A percentile compares a stretch with the other conserved stretches of the same genome.
phyloP scores from a whole-genome alignment of 2,797 vertebrate genomes.

The Odontamblyopus lacepedii region DNA sequence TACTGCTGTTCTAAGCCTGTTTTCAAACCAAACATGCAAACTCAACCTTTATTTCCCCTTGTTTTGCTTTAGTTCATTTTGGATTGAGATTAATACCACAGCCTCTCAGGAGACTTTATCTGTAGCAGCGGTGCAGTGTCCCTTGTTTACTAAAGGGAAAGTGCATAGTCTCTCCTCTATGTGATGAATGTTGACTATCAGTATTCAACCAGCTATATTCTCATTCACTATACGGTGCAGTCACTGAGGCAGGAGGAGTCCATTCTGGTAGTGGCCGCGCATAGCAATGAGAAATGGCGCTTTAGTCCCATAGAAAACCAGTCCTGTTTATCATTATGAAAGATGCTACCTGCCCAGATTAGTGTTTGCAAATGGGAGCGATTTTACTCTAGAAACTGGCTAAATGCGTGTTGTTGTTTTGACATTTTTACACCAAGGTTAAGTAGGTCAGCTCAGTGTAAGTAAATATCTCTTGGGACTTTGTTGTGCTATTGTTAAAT shows the following conservation, averaged over 20 bases:
- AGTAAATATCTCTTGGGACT: conserved; percentile 20
- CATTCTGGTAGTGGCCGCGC: conserved; percentile 58
- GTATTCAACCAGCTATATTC: conserved; percentile 21
- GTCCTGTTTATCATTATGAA: conserved; percentile 70
- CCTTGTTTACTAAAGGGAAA: conserved; percentile 42
- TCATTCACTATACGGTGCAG: conserved; percentile 34
- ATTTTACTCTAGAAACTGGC: conserved; percentile 50
- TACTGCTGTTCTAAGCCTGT: neutral
- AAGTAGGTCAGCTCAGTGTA: conserved; percentile 22
- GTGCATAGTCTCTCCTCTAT: conserved; percentile 29
- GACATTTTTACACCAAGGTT: conserved; percentile 14
- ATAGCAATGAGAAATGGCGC: conserved; percentile 69
- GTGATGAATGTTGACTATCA: conserved; percentile 58
- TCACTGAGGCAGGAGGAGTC: conserved; percentile 48
- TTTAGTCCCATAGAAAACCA: conserved; percentile 52
- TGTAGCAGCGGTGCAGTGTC: conserved; percentile 50
- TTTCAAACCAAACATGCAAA: conserved; percentile 24
- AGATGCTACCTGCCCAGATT: conserved; percentile 4
- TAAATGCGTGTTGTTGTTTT: neutral
- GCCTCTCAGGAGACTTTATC: conserved; percentile 54
- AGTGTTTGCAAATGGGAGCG: neutral
- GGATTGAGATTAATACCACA: conserved; percentile 49
- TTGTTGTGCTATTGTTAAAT: conserved; percentile 36
- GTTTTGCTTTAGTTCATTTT: conserved; percentile 34
- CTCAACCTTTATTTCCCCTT: conserved; percentile 14